Conservation (phyloP, 1,140 invertebrate species). For the Anadara kagoshimensis region DNA sequence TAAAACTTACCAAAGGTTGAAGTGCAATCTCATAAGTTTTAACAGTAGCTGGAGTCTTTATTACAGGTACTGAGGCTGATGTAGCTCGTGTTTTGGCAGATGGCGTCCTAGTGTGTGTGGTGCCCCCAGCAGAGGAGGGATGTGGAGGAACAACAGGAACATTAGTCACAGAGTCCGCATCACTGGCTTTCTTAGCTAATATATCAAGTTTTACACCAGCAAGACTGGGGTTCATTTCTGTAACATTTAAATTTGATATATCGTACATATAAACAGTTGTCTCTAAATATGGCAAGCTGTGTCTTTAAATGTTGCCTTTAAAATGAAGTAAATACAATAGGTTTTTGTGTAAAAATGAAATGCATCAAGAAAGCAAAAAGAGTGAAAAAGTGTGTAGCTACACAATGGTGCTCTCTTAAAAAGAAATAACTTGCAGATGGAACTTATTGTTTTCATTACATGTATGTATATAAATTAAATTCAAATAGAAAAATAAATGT, state of each 20-base stretch:
- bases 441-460: too few species aligned
- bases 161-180: slow-evolving; percentile 38
- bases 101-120: slow-evolving; percentile 49
- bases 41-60: slow-evolving; percentile 63
- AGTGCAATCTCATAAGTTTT: slow-evolving; percentile 67
- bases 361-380: too few species aligned
- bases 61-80: slow-evolving; percentile 39
- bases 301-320: too few species aligned
- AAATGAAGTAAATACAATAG: too few species aligned
- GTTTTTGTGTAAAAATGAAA: too few species aligned
- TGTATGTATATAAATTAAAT: too few species aligned
- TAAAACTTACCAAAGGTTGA: slow-evolving; percentile 60
- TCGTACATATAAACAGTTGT: neutral
- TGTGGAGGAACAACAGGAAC: slow-evolving; percentile 56
- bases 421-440: too few species aligned
- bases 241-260: neutral
- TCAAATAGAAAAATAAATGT: too few species aligned
- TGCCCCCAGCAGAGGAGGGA: slow-evolving; percentile 39
- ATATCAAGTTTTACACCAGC: slow-evolving; percentile 58
- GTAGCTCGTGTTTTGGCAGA: slow-evolving; percentile 56
- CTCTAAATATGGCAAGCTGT: too few species aligned
- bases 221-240: slow-evolving; percentile 47
- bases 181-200: slow-evolving; percentile 19
- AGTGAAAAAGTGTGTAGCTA: too few species aligned
- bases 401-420: too few species aligned